Conservation (phyloP, 2,113 vertebrate genomes). For the Eptesicus fuscus region DNA sequence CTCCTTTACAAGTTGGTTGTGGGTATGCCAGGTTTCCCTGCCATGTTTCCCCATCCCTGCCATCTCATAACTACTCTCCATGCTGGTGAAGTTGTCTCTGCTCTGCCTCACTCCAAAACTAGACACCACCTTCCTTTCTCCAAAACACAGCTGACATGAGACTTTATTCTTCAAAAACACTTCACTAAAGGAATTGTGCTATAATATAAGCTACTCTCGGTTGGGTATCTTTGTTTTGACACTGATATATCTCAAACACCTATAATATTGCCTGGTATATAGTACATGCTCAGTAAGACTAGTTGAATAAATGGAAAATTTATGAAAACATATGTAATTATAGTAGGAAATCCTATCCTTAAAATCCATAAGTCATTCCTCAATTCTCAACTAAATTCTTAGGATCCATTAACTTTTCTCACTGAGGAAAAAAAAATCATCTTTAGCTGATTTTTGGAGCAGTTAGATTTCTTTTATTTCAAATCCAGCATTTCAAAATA, state of each 20-base stretch:
- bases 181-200: neutral
- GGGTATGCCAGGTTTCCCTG: neutral
- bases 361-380: neutral
- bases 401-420: neutral
- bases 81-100: neutral
- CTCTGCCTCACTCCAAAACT: neutral
- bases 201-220: neutral
- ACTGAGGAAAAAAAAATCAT: neutral
- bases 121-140: neutral
- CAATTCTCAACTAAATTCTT: neutral
- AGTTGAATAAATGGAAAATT: neutral
- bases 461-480: neutral
- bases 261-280: neutral
- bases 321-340: neutral
- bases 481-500: neutral
- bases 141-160: neutral
- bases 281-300: neutral
- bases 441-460: neutral
- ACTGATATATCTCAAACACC: neutral
- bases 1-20: neutral
- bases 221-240: neutral
- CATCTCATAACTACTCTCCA: neutral
- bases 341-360: neutral
- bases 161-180: neutral
- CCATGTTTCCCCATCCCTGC: neutral